Evolutionary conservation across 2,113 vertebrate genomes (phyloP), one percentile per base, ranked within the genome.

Genomic region (Zingel zingel): DNA sequence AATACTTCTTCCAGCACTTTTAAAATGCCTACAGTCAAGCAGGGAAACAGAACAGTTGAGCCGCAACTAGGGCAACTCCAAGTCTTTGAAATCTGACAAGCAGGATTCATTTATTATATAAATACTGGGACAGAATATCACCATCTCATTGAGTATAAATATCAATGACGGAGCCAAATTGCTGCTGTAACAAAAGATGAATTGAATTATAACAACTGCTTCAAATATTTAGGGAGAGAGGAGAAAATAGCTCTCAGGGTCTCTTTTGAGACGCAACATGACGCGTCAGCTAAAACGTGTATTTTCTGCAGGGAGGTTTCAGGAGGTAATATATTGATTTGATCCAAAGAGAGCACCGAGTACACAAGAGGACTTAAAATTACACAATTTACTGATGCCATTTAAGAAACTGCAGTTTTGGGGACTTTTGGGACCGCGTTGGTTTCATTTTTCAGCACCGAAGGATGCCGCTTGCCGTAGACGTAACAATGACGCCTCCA

Each of bases 71-170:
- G 83, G 57, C 85, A 79, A 63, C 45, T 64, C 39, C 3, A 13
- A 86, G 47, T 63, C 83, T 90, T 85, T 85, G 74, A 90, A 82
- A 88, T 85, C 7, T 88, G 79, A 84, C 18, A 16, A 50, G 73
- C 74, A 73, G 68, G 77, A 84, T 75, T 91, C 77, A 85, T 88
- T 85, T 81, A 85, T 80, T 11, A 77, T 72, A 81, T 77, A 82
- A 88, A 88, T 39, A 83, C 51, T 65, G 74, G 56, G 64, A 82
- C 84, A 23, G 56, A 84, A 66, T 74, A 63, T 54, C 23, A 39
- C 61, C 63, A 36, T 64, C 81, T 80, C 23, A n/a, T 63, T 66
- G 58, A 65, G 75, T 51, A 11, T 19, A 67, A 82, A 83, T 72
- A 84, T 71, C 62, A 89, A 45, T 25, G 68, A 75, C 39, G 0